Base-by-base conservation (phyloP, 1,140 invertebrate species). In the Leptinotarsa texana region DNA sequence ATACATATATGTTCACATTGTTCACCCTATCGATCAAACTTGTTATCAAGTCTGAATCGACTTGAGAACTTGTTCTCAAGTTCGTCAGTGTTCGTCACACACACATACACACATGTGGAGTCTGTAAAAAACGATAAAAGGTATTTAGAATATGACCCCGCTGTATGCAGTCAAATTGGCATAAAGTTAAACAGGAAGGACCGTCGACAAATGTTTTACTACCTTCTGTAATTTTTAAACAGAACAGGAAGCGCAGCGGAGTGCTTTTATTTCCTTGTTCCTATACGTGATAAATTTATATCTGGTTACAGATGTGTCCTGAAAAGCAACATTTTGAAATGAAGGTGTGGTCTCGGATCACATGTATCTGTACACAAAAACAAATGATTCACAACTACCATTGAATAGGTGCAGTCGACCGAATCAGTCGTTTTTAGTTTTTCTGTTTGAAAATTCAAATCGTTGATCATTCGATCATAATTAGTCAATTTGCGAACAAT, bases 151-250 rank as follows among this genome's bases (percentile, higher is more conserved):
- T 65, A 17, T 65, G 63, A 65, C 63, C 63, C 24, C 63, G 63
- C 24, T 22, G 51, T 57, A 18, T 57, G 51, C 51, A 65, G 63
- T 22, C 63, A 65, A 65, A 22, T 65, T 65, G 63, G 63, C 63
- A 57, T 57, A 15, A 65, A 65, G 63, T 24, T 65, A 65, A 65
- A 65, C 63, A 65, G 63, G 63, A 65, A 65, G 63, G 24, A 65
- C 63, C 21, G 18, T 13, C 63, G 21, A 13, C 8, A 21, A 21
- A 65, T 27, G 24, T 65, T 65, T 27, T n/a, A 65, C 63, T 65
- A 65, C 63, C 63, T 65, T 65, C 24, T 65, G n/a, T 22, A 65
- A n/a, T 65, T 65, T 65, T 65, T 65, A 17, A 57, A 24, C 1
- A 22, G 24, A 65, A 15, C 63, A 65, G 63, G 63, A 27, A 65